These are phyloP conservation scores for Drosophila mercatorum DNA, from an alignment of 2,888 invertebrate genomes.

Conservation along the genomic window DNA sequence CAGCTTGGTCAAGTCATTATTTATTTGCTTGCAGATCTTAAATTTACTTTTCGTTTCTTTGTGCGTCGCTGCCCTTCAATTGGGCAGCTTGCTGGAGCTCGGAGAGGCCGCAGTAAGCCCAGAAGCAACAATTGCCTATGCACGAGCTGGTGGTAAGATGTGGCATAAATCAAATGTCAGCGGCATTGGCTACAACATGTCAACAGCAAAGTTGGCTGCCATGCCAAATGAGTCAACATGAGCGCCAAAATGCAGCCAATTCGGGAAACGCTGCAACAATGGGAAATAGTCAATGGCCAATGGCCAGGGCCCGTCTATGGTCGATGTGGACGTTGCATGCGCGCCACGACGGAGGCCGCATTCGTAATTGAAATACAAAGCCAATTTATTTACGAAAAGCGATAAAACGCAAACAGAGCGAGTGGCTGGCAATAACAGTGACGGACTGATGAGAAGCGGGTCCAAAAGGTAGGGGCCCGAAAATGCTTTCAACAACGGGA, in stretches of 20 bases:
- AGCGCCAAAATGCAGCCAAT: slow-evolving; percentile 34
- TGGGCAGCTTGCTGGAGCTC: slow-evolving; percentile 37
- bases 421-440: slow-evolving; percentile 26
- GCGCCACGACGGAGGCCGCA: slow-evolving; percentile 26
- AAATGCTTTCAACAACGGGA: slow-evolving; percentile 49
- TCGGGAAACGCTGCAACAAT: slow-evolving; percentile 25
- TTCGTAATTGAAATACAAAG: slow-evolving; percentile 76
- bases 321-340: slow-evolving; percentile 10
- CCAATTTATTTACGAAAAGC: slow-evolving; percentile 69
- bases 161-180: slow-evolving; percentile 38
- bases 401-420: slow-evolving; percentile 62
- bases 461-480: not conserved
- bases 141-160: not conserved
- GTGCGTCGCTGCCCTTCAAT: slow-evolving; percentile 68
- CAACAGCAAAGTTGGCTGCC: slow-evolving; percentile 35
- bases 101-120: not conserved
- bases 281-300: slow-evolving; percentile 3
- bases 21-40: slow-evolving; percentile 60
- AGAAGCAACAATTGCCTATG: slow-evolving; percentile 5
- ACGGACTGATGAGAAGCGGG: not conserved
- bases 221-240: slow-evolving; percentile 26
- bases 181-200: slow-evolving; percentile 31
- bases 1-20: slow-evolving; percentile 34
- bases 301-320: slow-evolving; percentile 7
- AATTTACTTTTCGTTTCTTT: slow-evolving; percentile 54